A percentile compares a stretch with the other conserved stretches of the same genome.
Evolutionary conservation across 2,797 vertebrate genomes (phyloP).

Genomic region (Etheostoma perlongum): DNA sequence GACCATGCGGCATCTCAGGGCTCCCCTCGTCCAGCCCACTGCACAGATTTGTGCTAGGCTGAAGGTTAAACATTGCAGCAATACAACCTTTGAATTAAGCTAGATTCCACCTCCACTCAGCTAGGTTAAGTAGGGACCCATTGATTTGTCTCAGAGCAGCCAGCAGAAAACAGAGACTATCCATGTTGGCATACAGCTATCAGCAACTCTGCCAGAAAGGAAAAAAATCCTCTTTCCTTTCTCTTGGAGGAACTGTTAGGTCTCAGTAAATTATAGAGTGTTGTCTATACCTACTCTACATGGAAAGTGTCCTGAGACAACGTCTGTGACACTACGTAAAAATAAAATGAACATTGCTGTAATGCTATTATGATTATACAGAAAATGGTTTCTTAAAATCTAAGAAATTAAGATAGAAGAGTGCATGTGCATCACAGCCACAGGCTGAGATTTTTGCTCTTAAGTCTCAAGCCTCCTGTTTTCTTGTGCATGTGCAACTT

Average conservation of each 20-base stretch:
- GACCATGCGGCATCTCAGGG: not conserved
- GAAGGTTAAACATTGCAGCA: slow-evolving; percentile 19
- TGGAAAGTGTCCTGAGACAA: no score
- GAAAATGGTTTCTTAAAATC: not conserved
- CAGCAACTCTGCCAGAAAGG: not conserved
- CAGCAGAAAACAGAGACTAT: not conserved
- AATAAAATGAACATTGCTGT: not conserved
- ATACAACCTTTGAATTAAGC: not conserved
- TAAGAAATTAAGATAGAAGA: not conserved
- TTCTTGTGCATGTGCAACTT: not conserved
- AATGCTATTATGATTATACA: not conserved
- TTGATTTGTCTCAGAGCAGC: slow-evolving; percentile 19
- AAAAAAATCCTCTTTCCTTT: not conserved
- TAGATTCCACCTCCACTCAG: not conserved
- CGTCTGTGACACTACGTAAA: no score
- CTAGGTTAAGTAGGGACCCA: slow-evolving; percentile 5
- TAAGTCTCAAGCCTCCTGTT: not conserved
- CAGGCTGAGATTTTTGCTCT: not conserved
- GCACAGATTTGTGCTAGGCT: not conserved
- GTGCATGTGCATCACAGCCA: not conserved
- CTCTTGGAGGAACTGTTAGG: no score
- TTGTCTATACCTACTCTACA: no score
- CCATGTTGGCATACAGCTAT: not conserved
- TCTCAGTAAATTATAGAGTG: no score
- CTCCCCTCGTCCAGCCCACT: not conserved